These are phyloP conservation scores for Hydractinia symbiolongicarpus DNA, from an alignment of 30 jellyfish, hydroid and myxozoan genomes.

Conservation along the genomic window DNA sequence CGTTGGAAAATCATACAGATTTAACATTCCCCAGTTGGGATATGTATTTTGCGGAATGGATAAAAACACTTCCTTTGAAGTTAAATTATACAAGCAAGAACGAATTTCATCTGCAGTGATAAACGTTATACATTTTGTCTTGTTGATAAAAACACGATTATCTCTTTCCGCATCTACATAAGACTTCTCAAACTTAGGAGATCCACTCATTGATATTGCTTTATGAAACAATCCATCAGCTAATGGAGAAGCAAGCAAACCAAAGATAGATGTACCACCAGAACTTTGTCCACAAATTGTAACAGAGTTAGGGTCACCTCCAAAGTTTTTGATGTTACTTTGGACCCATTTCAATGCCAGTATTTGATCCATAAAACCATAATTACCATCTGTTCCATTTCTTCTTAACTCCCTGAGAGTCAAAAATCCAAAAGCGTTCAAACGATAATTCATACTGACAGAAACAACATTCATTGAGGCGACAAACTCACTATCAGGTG, in stretches of 20 bases:
- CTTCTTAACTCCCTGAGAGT: constrained; percentile 20
- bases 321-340: constrained; percentile 45
- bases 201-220: constrained; percentile 67
- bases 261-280: constrained; percentile 44
- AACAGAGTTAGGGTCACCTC: constrained; percentile 62
- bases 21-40: constrained; percentile 41
- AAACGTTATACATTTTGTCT: constrained; percentile 6
- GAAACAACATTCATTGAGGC: constrained; percentile 45
- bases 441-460: constrained; percentile 56
- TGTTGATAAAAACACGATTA: constrained; percentile 15
- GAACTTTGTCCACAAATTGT: constrained; percentile 67
- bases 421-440: constrained; percentile 63
- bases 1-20: constrained; percentile 27
- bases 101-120: constrained; percentile 16
- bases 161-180: constrained; percentile 17
- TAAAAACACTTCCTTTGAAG: constrained; percentile 30
- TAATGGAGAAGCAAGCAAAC: constrained; percentile 46
- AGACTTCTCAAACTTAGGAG: constrained; percentile 25
- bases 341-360: constrained; percentile 64
- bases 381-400: constrained; percentile 46
- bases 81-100: constrained; percentile 36
- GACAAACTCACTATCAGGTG: constrained; percentile 31
- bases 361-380: constrained; percentile 74
- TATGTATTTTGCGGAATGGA: constrained; percentile 40
- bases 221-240: constrained; percentile 49